Percentiles rank a stretch among this genome's conserved stretches.
Evolutionary conservation across 35 echinoderm and acorn worm genomes (phyloP).

Genomic region (Strongylocentrotus purpuratus): DNA sequence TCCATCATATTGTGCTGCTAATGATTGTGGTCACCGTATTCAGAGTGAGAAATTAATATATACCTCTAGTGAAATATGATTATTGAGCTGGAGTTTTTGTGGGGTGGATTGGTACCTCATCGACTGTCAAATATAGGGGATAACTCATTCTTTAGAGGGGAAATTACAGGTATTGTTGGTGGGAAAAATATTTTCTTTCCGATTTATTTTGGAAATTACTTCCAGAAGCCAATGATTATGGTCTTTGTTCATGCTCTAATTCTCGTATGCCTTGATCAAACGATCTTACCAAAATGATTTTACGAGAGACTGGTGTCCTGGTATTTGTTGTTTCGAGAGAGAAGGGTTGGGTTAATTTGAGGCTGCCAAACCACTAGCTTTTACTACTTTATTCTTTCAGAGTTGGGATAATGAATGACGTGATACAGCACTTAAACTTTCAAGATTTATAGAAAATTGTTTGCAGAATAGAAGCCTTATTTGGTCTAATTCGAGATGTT

Average conservation of each 20-base stretch:
- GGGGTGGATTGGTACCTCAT: background rate
- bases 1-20: background rate
- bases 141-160: background rate
- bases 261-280: background rate
- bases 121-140: background rate
- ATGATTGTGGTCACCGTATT: constrained; percentile 34
- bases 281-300: background rate
- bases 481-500: no score
- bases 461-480: no score
- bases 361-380: no score
- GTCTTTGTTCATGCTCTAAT: constrained; percentile 17
- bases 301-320: background rate
- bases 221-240: background rate
- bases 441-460: no score
- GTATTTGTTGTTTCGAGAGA: background rate
- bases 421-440: no score
- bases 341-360: no score
- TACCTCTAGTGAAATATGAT: constrained; percentile 8
- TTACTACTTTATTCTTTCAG: no score
- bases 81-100: background rate
- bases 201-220: background rate
- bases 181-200: constrained; percentile 18
- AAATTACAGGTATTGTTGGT: constrained; percentile 13
- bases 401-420: no score
- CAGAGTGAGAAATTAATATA: constrained; percentile 13